Percentiles rank a stretch among this genome's conserved stretches.
Conservation (phyloP, 1,140 invertebrate species). For the Doryteuthis pealeii region DNA sequence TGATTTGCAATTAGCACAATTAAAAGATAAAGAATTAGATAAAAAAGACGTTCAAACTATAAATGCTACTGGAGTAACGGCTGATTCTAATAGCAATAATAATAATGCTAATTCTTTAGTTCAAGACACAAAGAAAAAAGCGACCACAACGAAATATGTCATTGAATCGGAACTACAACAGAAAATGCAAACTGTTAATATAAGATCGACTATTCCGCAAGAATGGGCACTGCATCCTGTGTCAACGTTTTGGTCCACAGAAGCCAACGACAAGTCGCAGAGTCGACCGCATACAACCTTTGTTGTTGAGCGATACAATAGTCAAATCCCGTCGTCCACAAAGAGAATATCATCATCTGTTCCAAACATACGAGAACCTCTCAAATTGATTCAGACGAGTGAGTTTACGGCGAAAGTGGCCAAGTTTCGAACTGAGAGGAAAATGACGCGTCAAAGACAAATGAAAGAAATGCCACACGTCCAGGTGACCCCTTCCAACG, state of each 20-base stretch:
- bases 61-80: too few relatives aligned
- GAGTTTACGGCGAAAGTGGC: background rate
- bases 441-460: background rate
- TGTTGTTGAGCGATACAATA: background rate
- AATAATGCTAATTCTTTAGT: too few relatives aligned
- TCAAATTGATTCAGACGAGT: background rate
- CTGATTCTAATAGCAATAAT: too few relatives aligned
- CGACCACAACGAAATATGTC: too few relatives aligned
- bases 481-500: background rate
- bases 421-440: background rate
- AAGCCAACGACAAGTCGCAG: background rate
- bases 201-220: too few relatives aligned
- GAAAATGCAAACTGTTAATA: too few relatives aligned
- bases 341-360: background rate
- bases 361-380: background rate
- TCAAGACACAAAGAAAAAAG: too few relatives aligned
- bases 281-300: background rate
- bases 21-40: too few relatives aligned
- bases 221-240: too few relatives aligned
- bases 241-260: too few relatives aligned
- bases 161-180: too few relatives aligned
- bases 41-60: too few relatives aligned
- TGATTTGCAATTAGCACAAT: conserved; percentile 41
- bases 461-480: background rate
- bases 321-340: background rate